A percentile compares a stretch with the other conserved stretches of the same genome.
These are phyloP conservation scores for Cliona cf. orientalis DNA, from an alignment of 37 sponge, comb jelly and placozoan genomes.

Conservation along the genomic window DNA sequence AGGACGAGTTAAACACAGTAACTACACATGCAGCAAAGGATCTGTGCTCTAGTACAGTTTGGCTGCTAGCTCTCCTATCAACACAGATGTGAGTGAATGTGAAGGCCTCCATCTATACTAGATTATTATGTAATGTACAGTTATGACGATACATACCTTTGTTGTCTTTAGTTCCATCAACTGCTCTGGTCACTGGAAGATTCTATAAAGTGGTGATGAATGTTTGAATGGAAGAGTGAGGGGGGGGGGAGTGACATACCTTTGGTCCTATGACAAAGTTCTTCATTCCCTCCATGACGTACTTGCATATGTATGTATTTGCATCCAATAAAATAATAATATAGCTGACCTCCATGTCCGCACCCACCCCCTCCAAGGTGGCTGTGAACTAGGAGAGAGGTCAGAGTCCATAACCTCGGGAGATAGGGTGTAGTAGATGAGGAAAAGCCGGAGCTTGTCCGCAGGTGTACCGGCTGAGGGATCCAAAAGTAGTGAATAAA, in stretches of 20 bases:
- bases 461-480: conserved; percentile 80
- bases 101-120: too few relatives aligned
- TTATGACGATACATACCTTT: conserved; percentile 62
- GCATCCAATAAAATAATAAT: too few relatives aligned
- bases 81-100: too few relatives aligned
- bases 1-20: too few relatives aligned
- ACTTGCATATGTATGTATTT: too few relatives aligned
- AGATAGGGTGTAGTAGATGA: conserved; percentile 88
- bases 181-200: conserved; percentile 92
- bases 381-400: conserved; percentile 44
- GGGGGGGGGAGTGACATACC: conserved; percentile 27
- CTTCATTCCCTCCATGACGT: conserved; percentile 97
- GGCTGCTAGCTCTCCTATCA: too few relatives aligned
- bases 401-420: conserved; percentile 77
- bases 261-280: conserved; percentile 86
- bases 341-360: conserved; percentile 67
- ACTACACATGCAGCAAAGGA: too few relatives aligned
- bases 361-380: conserved; percentile 71
- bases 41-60: too few relatives aligned
- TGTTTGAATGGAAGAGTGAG: neutral
- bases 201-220: conserved; percentile 45
- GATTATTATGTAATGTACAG: too few relatives aligned
- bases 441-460: conserved; percentile 95
- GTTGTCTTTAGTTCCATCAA: conserved; percentile 84
- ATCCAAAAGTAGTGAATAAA: conserved; percentile 63